A percentile compares a stretch with the other conserved stretches of the same genome.
Evolutionary conservation across 2,113 vertebrate genomes (phyloP).

Genomic region (Mirounga angustirostris): DNA sequence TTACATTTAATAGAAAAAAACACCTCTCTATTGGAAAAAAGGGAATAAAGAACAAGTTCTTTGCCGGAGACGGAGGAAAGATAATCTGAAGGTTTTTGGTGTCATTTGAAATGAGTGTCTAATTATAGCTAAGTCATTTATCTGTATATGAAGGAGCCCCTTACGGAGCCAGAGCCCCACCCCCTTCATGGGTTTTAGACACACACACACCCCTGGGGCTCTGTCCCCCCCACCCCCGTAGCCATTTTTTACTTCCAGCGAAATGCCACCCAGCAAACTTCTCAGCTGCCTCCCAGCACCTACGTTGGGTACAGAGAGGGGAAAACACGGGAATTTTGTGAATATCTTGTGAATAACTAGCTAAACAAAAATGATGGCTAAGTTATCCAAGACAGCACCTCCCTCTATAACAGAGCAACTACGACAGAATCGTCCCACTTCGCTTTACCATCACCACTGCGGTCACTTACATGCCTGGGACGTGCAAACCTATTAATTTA

Average conservation of each 20-base stretch:
- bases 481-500: not conserved
- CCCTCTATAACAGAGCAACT: not conserved
- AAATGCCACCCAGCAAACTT: conserved; percentile 35
- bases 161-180: not conserved
- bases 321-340: conserved; percentile 38
- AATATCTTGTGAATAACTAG: not conserved
- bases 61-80: conserved; percentile 3
- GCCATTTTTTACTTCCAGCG: conserved; percentile 45
- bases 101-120: conserved; percentile 24
- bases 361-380: not conserved
- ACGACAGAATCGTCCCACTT: not conserved
- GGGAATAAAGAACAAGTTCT: not conserved
- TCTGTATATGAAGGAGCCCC: not conserved
- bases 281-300: not conserved
- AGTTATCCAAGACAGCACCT: not conserved
- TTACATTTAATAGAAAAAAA: conserved; percentile 32
- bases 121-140: conserved; percentile 6
- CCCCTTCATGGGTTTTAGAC: not conserved
- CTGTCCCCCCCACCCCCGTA: no score
- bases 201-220: not conserved
- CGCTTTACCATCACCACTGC: not conserved
- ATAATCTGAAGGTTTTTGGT: not conserved
- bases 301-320: not conserved
- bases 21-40: not conserved
- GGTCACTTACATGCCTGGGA: not conserved